phyloP scores from a whole-genome alignment of 2,888 invertebrate genomes.

The Leptinotarsa juncta region DNA sequence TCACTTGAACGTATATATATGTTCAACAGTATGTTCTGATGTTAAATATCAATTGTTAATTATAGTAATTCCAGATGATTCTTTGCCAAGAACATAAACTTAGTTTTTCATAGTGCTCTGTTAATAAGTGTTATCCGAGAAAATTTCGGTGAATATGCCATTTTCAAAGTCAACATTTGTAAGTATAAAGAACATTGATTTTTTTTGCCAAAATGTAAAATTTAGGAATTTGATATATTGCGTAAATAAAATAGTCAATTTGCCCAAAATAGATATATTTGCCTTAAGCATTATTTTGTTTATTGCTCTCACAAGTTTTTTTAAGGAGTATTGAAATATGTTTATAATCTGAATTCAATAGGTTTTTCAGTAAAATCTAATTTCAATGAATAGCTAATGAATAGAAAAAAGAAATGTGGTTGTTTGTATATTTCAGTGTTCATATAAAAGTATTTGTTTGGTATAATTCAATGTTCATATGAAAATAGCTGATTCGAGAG shows the following conservation, averaged over 20 bases:
- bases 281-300: background rate
- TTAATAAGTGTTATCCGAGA: slow-evolving; percentile 6
- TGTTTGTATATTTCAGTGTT: too few relatives aligned
- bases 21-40: slow-evolving; percentile 2
- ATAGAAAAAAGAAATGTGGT: too few relatives aligned
- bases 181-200: slow-evolving; percentile 33
- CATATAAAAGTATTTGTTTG: too few relatives aligned
- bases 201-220: background rate
- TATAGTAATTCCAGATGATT: slow-evolving; percentile 45
- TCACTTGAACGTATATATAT: background rate
- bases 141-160: slow-evolving; percentile 25
- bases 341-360: too few relatives aligned
- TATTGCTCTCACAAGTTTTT: too few relatives aligned
- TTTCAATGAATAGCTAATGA: too few relatives aligned
- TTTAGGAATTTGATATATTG: background rate
- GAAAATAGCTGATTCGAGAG: too few relatives aligned
- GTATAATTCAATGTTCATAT: too few relatives aligned
- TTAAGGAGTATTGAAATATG: too few relatives aligned
- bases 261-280: slow-evolving; percentile 12
- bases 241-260: background rate
- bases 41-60: slow-evolving; percentile 28
- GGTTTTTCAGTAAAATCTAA: too few relatives aligned
- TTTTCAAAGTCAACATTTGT: slow-evolving; percentile 40
- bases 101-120: slow-evolving; percentile 6
- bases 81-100: slow-evolving; percentile 30